Base-by-base conservation (phyloP, 2,888 invertebrate species). In the Orthosia cruda region DNA sequence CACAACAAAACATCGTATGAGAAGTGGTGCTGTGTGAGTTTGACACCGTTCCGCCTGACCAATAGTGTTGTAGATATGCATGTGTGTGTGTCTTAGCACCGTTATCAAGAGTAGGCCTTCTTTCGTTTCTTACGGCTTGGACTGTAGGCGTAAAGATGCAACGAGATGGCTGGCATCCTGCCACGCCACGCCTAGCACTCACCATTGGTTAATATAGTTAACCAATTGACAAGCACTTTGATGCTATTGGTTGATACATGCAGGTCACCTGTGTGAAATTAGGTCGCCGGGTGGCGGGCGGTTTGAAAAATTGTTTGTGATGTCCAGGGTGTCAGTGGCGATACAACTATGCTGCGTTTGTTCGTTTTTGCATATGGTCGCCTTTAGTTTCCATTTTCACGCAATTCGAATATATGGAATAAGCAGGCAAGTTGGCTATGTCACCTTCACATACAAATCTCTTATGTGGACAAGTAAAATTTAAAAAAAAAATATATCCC, bases 111-210 rank as follows among this genome's bases (percentile, higher is more conserved):
- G 49, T 82, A 80, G 84, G 84, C 71, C 84, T 82, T 83, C 84
- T 75, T 71, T 52, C 13, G 3, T 80, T 71, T 71, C 65, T 67
- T 80, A 72, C 26, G 26, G 4, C 40, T 15, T 80, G 84, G 18
- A 23, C 40, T 57, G 89, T 81, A 93, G 92, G 93, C 93, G 91
- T 92, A 92, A 94, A 93, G 93, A 91, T 93, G 94, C 93, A 92
- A 88, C 89, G 88, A 88, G 88, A 84, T 86, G 88, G 89, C 92
- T 97, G 97, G 97, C 97, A 96, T 79, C 65, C 80, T 95, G 96
- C 97, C 97, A 96, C 81, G 96, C 96, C 96, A 95, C 97, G 96
- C 97, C 96, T 96, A 95, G 92, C 92, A 94, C 90, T 91, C 92
- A 80, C 94, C 93, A 97, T 97, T 97, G 97, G 97, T 95, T 96